Evolutionary conservation across 2,113 vertebrate species (phyloP).

Genomic region (Urocolius indicus): DNA sequence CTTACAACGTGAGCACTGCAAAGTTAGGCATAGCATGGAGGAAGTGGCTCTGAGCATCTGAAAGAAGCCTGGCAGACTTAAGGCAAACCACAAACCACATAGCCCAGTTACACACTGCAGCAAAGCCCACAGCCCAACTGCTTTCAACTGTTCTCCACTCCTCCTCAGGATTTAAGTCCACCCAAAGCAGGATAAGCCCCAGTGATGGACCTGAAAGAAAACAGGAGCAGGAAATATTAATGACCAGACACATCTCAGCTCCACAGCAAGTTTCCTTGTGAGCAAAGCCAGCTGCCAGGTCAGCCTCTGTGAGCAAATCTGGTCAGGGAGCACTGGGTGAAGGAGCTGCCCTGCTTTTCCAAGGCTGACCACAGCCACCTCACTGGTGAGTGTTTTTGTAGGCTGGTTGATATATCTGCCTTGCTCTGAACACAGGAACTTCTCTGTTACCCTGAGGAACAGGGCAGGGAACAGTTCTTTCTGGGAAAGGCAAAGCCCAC

Average conservation of each 20-base stretch:
- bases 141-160: background rate
- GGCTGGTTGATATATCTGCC: background rate
- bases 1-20: background rate
- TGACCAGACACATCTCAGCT: background rate
- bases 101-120: background rate
- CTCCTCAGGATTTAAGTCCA: background rate
- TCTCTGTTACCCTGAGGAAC: background rate
- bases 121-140: background rate
- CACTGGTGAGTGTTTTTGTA: background rate
- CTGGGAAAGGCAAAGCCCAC: background rate
- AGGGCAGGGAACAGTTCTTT: background rate
- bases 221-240: background rate
- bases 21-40: rapidly evolving
- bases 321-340: background rate
- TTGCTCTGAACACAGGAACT: background rate
- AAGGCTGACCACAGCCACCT: background rate
- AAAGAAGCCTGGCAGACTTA: background rate
- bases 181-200: background rate
- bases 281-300: background rate
- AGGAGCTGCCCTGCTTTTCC: background rate
- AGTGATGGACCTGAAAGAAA: background rate
- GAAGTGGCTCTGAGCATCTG: background rate
- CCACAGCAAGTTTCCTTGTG: background rate
- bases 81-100: background rate
- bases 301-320: background rate